Percentiles rank a stretch among this genome's conserved stretches.
Evolutionary conservation across 2,888 invertebrate species (phyloP).

Genomic region (Amiota mariae): DNA sequence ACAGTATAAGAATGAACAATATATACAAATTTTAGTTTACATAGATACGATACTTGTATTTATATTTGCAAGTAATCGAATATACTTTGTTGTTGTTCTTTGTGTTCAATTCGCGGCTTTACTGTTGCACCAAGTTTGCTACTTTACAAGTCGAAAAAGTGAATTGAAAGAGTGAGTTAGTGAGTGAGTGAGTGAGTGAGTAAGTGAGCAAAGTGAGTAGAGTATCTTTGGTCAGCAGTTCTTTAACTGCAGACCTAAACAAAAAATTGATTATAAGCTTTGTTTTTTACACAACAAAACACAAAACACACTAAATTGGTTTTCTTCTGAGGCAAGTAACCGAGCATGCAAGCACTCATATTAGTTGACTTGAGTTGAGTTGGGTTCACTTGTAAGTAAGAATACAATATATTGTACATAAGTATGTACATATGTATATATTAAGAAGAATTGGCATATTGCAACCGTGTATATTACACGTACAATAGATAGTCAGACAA

Average conservation of each 20-base stretch:
- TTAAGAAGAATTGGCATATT: too few species aligned
- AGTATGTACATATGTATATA: too few species aligned
- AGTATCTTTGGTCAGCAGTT: slow-evolving; percentile 20
- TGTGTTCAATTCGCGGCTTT: slow-evolving; percentile 7
- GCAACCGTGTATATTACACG: not conserved
- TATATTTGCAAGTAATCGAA: slow-evolving; percentile 4
- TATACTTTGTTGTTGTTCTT: slow-evolving; percentile 13
- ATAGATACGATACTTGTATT: not conserved
- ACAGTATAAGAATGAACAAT: slow-evolving; percentile 7
- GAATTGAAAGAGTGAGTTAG: too few species aligned
- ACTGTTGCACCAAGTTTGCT: not conserved
- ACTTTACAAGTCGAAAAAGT: too few species aligned
- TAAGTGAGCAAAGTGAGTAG: too few species aligned
- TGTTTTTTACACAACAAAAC: not conserved
- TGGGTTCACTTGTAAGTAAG: too few species aligned
- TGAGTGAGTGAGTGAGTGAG: too few species aligned
- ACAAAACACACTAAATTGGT: too few species aligned
- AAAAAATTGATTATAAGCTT: slow-evolving; percentile 33
- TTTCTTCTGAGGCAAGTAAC: too few species aligned
- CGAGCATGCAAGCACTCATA: too few species aligned
- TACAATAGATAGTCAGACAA: not conserved
- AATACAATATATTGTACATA: too few species aligned
- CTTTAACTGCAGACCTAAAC: slow-evolving; percentile 27
- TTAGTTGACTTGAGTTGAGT: too few species aligned
- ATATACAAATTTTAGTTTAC: not conserved